phyloP scores from a whole-genome alignment of 30 jellyfish, hydroid and myxozoan genomes.

The Cassiopea xamachana region DNA sequence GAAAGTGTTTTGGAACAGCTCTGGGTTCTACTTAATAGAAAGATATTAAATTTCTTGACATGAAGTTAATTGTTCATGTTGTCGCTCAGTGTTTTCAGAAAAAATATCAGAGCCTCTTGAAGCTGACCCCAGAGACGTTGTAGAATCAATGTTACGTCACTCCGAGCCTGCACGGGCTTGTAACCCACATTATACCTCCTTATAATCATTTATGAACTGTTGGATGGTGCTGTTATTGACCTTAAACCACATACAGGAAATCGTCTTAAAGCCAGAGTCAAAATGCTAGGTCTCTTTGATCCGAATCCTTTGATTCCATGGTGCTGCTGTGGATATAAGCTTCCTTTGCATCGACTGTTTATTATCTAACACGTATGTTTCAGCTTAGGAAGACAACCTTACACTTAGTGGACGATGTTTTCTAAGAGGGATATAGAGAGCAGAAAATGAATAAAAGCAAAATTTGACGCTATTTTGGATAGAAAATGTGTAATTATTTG shows the following conservation, averaged over 20 bases:
- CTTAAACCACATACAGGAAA: constrained; percentile 10
- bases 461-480: not conserved
- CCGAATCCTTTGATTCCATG: not conserved
- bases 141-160: too few species aligned
- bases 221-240: not conserved
- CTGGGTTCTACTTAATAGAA: too few species aligned
- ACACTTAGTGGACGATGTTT: not conserved
- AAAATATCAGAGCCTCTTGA: too few species aligned
- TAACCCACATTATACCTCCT: not conserved
- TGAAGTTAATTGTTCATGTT: too few species aligned
- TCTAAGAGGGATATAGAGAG: not conserved
- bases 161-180: too few species aligned
- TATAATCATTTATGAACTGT: not conserved
- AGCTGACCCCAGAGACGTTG: too few species aligned
- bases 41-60: too few species aligned
- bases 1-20: too few species aligned
- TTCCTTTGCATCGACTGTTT: not conserved
- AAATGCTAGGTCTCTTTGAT: not conserved
- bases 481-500: too few species aligned
- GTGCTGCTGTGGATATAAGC: not conserved
- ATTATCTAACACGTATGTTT: constrained; percentile 2
- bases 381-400: constrained; percentile 6
- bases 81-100: too few species aligned
- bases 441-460: not conserved
- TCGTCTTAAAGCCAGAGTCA: not conserved